Evolutionary conservation across 2,888 invertebrate species (phyloP).

Genomic region (Eustalomyia histrio): DNA sequence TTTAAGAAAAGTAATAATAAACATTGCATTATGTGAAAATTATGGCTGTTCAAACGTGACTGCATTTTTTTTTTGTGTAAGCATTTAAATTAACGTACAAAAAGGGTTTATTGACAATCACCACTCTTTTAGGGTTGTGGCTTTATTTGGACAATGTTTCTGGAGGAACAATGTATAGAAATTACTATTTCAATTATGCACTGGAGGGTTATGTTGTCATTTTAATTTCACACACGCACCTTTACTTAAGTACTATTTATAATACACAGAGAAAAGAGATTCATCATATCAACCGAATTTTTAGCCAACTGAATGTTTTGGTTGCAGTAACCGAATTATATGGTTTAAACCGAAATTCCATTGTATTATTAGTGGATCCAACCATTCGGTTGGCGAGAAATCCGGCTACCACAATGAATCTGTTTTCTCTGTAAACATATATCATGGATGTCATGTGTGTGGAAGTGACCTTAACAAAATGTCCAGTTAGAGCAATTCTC

Average conservation of each 20-base stretch:
- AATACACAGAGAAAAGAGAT: too few species aligned
- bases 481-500: background rate
- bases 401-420: too few species aligned
- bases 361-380: too few species aligned
- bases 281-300: too few species aligned
- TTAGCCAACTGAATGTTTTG: too few species aligned
- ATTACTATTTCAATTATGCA: constrained; percentile 9
- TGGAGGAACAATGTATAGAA: background rate
- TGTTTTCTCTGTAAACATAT: too few species aligned
- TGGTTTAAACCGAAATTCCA: too few species aligned
- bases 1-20: constrained; percentile 9
- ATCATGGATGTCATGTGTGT: background rate
- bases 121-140: background rate
- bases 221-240: background rate
- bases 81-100: background rate
- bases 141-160: background rate
- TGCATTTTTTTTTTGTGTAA: constrained; percentile 36
- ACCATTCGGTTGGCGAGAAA: too few species aligned
- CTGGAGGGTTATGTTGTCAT: background rate
- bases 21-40: constrained; percentile 39
- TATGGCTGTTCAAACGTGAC: constrained; percentile 40
- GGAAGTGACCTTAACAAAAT: background rate
- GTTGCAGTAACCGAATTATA: too few species aligned
- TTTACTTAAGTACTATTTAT: background rate
- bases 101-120: constrained; percentile 4